Percentiles rank a stretch among this genome's conserved stretches.
These are phyloP conservation scores for Strigamia transsilvanica DNA, from an alignment of 2,888 invertebrate species.

Conservation along the genomic window DNA sequence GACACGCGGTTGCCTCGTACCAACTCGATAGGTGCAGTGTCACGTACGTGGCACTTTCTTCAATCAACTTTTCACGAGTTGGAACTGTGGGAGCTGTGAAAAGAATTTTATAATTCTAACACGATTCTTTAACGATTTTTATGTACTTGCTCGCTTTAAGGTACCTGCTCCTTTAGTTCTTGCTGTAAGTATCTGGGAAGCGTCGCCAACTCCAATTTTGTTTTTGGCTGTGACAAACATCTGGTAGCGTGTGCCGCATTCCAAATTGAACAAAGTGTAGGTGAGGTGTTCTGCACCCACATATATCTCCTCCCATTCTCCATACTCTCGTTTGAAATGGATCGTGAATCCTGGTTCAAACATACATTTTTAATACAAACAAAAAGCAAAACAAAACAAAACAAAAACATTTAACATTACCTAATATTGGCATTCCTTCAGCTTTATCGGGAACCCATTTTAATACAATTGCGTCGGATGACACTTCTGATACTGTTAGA, in stretches of 20 bases:
- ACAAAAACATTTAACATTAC: slow-evolving; percentile 34
- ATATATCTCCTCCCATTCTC: slow-evolving; percentile 60
- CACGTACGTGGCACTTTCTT: slow-evolving; percentile 91
- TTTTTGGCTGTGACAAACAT: slow-evolving; percentile 62
- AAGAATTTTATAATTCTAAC: slow-evolving; percentile 29
- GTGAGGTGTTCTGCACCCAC: slow-evolving; percentile 61
- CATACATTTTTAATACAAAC: neutral
- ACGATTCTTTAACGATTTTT: slow-evolving; percentile 32
- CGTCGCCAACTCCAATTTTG: slow-evolving; percentile 88
- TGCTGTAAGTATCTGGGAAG: slow-evolving; percentile 86
- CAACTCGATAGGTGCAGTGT: slow-evolving; percentile 65
- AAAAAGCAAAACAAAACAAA: neutral
- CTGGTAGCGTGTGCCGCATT: slow-evolving; percentile 63
- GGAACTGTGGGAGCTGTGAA: slow-evolving; percentile 84
- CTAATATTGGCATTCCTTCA: slow-evolving; percentile 55
- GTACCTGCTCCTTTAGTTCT: slow-evolving; percentile 83
- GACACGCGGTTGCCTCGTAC: slow-evolving; percentile 77
- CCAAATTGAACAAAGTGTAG: slow-evolving; percentile 61
- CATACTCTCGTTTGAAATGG: slow-evolving; percentile 62
- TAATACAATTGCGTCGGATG: slow-evolving; percentile 77
- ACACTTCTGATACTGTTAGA: slow-evolving; percentile 77
- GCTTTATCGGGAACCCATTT: slow-evolving; percentile 70
- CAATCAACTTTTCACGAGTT: slow-evolving; percentile 87
- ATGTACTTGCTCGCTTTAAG: slow-evolving; percentile 22
- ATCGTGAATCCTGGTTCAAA: slow-evolving; percentile 60